These are phyloP conservation scores for Papilio glaucus DNA, from an alignment of 1,140 invertebrate genomes.

Conservation along the genomic window DNA sequence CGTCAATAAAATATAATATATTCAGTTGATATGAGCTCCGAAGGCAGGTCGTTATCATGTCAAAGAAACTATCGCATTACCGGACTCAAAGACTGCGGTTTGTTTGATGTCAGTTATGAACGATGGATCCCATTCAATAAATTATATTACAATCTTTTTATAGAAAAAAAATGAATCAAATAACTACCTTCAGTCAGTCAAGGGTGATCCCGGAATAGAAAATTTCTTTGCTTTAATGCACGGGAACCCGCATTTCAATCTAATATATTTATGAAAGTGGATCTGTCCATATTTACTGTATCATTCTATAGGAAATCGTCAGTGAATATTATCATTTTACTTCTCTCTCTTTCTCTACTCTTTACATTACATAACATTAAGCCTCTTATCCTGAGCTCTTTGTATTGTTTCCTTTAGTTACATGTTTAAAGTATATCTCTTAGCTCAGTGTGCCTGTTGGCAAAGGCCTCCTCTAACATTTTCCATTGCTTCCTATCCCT, in stretches of 20 bases:
- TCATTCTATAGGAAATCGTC: too few relatives aligned
- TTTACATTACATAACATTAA: too few relatives aligned
- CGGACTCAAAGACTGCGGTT: constrained; percentile 72
- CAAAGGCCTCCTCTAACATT: too few relatives aligned
- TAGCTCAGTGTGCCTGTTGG: too few relatives aligned
- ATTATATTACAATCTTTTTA: constrained; percentile 54
- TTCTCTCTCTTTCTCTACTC: too few relatives aligned
- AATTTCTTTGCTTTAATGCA: constrained; percentile 11
- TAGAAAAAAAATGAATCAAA: constrained; percentile 41
- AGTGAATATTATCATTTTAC: too few relatives aligned
- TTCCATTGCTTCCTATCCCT: too few relatives aligned
- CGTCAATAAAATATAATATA: constrained; percentile 73
- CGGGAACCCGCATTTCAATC: neutral
- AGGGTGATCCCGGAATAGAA: neutral
- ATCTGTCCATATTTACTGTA: neutral
- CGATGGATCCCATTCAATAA: constrained; percentile 57
- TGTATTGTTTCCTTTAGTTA: too few relatives aligned
- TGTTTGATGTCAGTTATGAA: constrained; percentile 70
- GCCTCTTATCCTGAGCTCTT: too few relatives aligned
- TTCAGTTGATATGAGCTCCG: constrained; percentile 67
- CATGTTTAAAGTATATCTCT: too few relatives aligned
- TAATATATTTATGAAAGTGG: too few relatives aligned
- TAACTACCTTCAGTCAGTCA: neutral
- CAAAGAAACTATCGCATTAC: constrained; percentile 81
- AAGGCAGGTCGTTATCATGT: constrained; percentile 77